Base-by-base conservation (phyloP, 2,888 invertebrate species). In the Gerris lacustris region DNA sequence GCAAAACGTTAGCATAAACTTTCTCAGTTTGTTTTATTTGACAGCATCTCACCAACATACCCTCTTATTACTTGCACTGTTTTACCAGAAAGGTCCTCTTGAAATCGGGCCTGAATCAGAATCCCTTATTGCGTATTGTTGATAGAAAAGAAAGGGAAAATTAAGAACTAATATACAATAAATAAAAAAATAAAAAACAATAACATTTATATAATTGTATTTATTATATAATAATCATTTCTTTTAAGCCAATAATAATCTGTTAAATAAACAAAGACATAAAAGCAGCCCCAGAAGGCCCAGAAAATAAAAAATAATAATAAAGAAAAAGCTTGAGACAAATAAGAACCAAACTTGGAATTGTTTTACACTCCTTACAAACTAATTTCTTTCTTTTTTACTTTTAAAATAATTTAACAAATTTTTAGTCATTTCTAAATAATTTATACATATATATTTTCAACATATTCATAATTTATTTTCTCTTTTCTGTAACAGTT, bases 191-290 rank as follows among this genome's bases (percentile, higher is more conserved):
- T 11, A 55, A 55, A 55, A 15, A 9, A 55, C 15, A 55, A 55
- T 15, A 55, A 55, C 55, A 55, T 55, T 55, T 55, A 55, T 55
- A 55, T 55, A 55, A 55, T 55, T 55, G 15, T 55, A 55, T 55
- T 55, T 55, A 55, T 55, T 55, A 55, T 31, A 31, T 55, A 55
- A 55, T 55, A 55, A 55, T 55, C 55, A 55, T 11, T 55, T 55
- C 15, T 55, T 55, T 55, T 55, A 55, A 55, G 55, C 55, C 55
- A 55, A 55, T 55, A 55, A 55, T 55, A 15, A 55, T 55, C 55
- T 55, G 55, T 55, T 55, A 55, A 55, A 55, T 55, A 55, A 55
- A 55, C 55, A 55, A 55, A 55, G 15, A 55, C 11, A 55, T 11
- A 55, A 55, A 55, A 55, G 55, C 55, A 9, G 9, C 15, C 15